Percentiles rank a stretch among this genome's conserved stretches.
Conservation (phyloP, 2,113 vertebrate genomes). For the Scophthalmus maximus region DNA sequence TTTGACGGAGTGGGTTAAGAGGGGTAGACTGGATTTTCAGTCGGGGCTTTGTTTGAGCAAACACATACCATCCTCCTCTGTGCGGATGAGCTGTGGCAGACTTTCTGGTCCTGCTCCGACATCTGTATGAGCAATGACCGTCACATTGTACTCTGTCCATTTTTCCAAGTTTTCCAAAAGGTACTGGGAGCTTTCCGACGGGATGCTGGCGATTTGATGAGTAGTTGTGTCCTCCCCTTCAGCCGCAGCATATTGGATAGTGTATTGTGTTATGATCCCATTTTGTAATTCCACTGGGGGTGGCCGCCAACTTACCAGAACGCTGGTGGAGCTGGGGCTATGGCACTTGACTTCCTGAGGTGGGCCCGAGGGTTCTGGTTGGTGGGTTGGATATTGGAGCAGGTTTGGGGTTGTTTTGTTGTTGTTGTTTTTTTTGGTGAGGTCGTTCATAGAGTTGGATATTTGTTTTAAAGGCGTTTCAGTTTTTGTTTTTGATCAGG, state of each 20-base stretch:
- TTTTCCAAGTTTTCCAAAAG: conserved; percentile 99
- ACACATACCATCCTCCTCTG: conserved; percentile 99
- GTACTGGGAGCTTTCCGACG: conserved; percentile 90
- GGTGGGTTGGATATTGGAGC: conserved; percentile 72
- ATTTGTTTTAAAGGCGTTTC: conserved; percentile 61
- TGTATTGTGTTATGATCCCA: conserved; percentile 94
- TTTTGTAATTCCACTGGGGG: conserved; percentile 94
- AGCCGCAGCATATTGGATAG: conserved; percentile 88
- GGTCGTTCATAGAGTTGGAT: conserved; percentile 62
- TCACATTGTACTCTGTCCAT: conserved; percentile 97
- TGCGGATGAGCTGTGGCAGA: conserved; percentile 93
- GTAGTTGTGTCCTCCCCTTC: conserved; percentile 91
- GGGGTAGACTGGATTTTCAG: conserved; percentile 77
- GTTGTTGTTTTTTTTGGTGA: conserved; percentile 35
- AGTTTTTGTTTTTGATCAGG: conserved; percentile 60
- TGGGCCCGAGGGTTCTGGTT: conserved; percentile 96
- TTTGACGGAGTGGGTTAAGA: conserved; percentile 56
- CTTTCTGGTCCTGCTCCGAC: conserved; percentile 97
- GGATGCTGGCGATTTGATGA: conserved; percentile 87
- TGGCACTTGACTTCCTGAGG: conserved; percentile 96
- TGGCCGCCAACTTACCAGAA: conserved; percentile 99
- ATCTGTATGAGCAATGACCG: conserved; percentile 94
- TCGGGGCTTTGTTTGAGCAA: conserved; percentile 73
- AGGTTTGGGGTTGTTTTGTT: conserved; percentile 31
- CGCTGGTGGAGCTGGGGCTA: conserved; percentile 97